A percentile compares a stretch with the other conserved stretches of the same genome.
Evolutionary conservation across 2,113 vertebrate genomes (phyloP).

Genomic region (Tetraodon nigroviridis): DNA sequence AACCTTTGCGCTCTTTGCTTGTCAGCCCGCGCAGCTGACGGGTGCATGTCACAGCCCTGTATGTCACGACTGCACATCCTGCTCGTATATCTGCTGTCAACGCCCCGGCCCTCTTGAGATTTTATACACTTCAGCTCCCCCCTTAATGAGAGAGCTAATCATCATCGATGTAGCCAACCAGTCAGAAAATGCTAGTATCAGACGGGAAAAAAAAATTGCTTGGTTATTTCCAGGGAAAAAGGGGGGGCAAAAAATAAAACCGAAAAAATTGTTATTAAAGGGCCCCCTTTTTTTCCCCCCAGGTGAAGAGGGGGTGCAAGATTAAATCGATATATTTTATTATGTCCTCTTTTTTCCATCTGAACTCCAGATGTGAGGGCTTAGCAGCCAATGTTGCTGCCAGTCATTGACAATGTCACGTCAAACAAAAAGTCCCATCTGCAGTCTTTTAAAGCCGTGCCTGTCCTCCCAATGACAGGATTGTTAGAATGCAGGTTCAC

Average conservation of each 20-base stretch:
- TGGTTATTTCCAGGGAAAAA: conserved; percentile 46
- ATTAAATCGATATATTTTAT: conserved; percentile 54
- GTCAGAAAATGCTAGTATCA: conserved; percentile 50
- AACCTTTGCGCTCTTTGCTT: too few relatives aligned
- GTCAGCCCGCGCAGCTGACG: background rate
- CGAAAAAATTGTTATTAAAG: too few relatives aligned
- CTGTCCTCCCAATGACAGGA: background rate
- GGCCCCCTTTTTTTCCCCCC: too few relatives aligned
- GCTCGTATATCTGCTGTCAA: conserved; percentile 24
- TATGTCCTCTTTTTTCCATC: conserved; percentile 8
- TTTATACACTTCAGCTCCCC: conserved; percentile 47
- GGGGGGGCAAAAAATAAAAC: too few relatives aligned
- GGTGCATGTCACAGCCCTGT: background rate
- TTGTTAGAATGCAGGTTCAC: background rate
- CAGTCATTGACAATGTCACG: background rate
- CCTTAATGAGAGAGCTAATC: conserved; percentile 62
- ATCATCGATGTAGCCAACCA: conserved; percentile 48
- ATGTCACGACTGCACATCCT: conserved; percentile 16
- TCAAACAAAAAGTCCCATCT: background rate
- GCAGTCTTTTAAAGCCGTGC: background rate
- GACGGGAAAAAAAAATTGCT: conserved; percentile 54
- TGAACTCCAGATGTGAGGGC: conserved; percentile 19
- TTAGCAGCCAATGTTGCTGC: background rate
- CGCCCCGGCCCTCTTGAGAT: conserved; percentile 45
- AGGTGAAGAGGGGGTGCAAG: conserved; percentile 31